Evolutionary conservation across 2,797 vertebrate species (phyloP), one percentile per base, ranked within the genome.

Genomic region (Hafferia zeledoni): DNA sequence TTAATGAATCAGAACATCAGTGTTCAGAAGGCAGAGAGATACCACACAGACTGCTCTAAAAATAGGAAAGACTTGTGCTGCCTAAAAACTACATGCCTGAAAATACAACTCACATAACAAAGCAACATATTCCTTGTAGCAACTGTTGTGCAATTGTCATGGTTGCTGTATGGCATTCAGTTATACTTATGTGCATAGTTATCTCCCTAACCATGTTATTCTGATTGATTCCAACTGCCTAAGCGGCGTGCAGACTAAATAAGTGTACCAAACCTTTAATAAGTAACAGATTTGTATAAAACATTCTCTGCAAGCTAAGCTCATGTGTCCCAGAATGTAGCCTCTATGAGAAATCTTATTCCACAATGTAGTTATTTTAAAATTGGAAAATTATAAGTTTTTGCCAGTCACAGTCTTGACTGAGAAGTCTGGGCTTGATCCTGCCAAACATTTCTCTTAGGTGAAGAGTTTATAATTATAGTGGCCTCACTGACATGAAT

Each of bases 271-370:
- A 92, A 86, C 31, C 63, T 83, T 69, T 95, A 95, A 90, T 76
- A 90, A 86, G 67, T 31, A 93, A 77, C 87, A 93, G 85, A 84
- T 70, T 84, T 86, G 70, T 89, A 43, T 77, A 90, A 91, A 84
- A 72, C 18, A 17, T 70, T 74, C 63, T 63, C 74, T 76, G 39
- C n/a, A 87, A 83, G 60, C 67, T 89, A 78, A 75, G 50, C n/a
- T 35, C 33, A 6, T 8, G 25, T 47, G n/a, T 81, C 59, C 35
- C 72, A 65, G 67, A 93, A 78, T 33, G 67, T 5, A 74, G 67
- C n/a, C 44, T 88, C 83, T 84, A 72, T 43, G 52, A 93, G 74
- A 90, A 91, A 90, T 67, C 31, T 91, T 94, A 90, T 39, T 92
- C 83, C 59, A 74, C 41, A 47, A 37, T 2, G 1, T 14, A 79